phyloP scores from a whole-genome alignment of 2,888 invertebrate genomes.

The Muscina levida region DNA sequence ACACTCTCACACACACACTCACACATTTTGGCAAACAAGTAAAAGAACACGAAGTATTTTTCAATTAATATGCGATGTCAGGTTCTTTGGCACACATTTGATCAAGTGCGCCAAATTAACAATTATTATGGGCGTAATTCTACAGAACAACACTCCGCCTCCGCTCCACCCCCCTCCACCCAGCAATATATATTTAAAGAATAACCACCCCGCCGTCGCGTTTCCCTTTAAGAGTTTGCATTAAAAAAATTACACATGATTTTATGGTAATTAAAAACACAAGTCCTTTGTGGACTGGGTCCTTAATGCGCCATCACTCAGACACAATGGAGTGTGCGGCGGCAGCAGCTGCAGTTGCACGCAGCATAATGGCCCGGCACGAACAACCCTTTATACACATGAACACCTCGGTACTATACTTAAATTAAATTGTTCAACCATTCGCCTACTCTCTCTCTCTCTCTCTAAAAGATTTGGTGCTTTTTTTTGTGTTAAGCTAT shows the following conservation, averaged over 20 bases:
- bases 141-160: background rate
- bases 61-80: slow-evolving; percentile 43
- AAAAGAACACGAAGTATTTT: background rate
- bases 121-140: slow-evolving; percentile 47
- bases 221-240: slow-evolving; percentile 61
- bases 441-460: too few species aligned
- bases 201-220: slow-evolving; percentile 37
- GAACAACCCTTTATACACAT: slow-evolving; percentile 3
- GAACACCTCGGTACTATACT: too few species aligned
- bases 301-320: slow-evolving; percentile 9
- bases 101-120: slow-evolving; percentile 45
- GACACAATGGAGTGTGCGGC: background rate
- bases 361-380: background rate
- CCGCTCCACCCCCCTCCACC: background rate
- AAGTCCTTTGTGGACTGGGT: slow-evolving; percentile 1
- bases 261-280: slow-evolving; percentile 45
- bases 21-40: too few species aligned
- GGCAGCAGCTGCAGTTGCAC: background rate
- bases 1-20: too few species aligned
- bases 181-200: slow-evolving; percentile 49
- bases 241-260: slow-evolving; percentile 51
- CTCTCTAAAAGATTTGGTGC: too few species aligned
- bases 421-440: too few species aligned
- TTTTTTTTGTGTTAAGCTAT: too few species aligned
- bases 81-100: slow-evolving; percentile 18